Base-by-base conservation (phyloP, 2,113 vertebrate genomes). In the Rhodinocichla rosea region DNA sequence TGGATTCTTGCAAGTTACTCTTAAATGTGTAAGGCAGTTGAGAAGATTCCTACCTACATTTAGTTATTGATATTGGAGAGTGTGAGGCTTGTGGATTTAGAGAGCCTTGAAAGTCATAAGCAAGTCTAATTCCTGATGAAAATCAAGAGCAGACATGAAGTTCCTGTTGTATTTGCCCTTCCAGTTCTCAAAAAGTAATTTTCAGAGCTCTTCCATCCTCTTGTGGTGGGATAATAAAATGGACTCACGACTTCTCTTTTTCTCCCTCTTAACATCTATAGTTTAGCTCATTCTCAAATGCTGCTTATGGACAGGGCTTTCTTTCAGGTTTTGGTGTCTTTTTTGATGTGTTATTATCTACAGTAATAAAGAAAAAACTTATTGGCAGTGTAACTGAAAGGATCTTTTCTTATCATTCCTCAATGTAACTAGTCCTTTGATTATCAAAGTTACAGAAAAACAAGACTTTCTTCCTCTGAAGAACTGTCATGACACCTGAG, bases 151-250 rank as follows among this genome's bases (percentile, higher is more conserved):
- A 71, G 32, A 17, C 33, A 22, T 0, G 1, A 82, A 57, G 14
- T 50, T 64, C 15, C 14, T 69, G 79, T 84, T 44, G 11, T 57
- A 83, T 89, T 91, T 95, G 63, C 45, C 74, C 70, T 83, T 79
- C 32, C 33, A 57, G 30, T 20, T 84, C 67, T 22, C 16, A 8
- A 57, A 71, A 78, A 76, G n/a, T 57, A 92, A 89, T 95, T 91
- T 92, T 91, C 89, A 96, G 82, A 89, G n/a, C 63, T 76, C 91
- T 95, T 96, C 81, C 50, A 95, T 96, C 81, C 89, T 95, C 93
- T 94, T 92, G 81, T 92, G 87, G 81, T 92, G 62, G 89, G 83
- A 82, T 84, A 92, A 92, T 65, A 94, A 94, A 95, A 89, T 35
- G 14, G 39, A 85, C 92, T 69, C 17, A 26, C 26, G 24, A 45